Evolutionary conservation across 2,888 invertebrate species (phyloP).

Genomic region (Pimpla rufipes): DNA sequence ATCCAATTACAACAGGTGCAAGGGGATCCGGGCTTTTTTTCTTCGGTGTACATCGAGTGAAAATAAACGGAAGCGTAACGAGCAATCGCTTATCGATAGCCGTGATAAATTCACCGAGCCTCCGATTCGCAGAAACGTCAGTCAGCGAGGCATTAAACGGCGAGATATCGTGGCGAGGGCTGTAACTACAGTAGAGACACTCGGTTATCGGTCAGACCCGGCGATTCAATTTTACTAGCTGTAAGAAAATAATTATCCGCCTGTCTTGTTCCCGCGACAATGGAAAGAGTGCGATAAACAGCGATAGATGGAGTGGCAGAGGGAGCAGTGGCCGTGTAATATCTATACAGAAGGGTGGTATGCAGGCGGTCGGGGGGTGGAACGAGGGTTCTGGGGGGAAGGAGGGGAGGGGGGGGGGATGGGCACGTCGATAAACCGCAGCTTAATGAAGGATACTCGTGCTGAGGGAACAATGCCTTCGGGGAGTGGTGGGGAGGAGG

Average conservation of each 20-base stretch:
- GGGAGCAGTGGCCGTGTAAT: constrained; percentile 65
- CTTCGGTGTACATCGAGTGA: background rate
- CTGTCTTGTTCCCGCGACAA: background rate
- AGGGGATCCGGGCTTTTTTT: no score
- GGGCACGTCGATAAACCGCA: constrained; percentile 69
- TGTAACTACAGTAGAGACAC: constrained; percentile 15
- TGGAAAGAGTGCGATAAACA: constrained; percentile 40
- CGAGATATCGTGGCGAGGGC: background rate
- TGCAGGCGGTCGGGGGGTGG: background rate
- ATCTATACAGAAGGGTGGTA: constrained; percentile 49
- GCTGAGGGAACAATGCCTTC: constrained; percentile 66
- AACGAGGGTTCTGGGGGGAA: constrained; percentile 14
- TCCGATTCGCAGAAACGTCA: background rate
- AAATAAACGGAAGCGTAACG: constrained; percentile 1
- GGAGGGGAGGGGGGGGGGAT: background rate
- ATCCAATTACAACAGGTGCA: background rate
- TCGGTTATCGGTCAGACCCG: constrained; percentile 43
- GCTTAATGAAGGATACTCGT: constrained; percentile 70
- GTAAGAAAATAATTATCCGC: constrained; percentile 48
- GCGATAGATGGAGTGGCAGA: background rate
- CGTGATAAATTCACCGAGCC: background rate
- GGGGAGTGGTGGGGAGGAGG: constrained; percentile 30
- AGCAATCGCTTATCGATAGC: constrained; percentile 4
- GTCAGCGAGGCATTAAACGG: background rate
- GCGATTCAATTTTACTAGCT: constrained; percentile 21